Base-by-base conservation (phyloP, 2,888 invertebrate species). In the Eupsilia transversa region DNA sequence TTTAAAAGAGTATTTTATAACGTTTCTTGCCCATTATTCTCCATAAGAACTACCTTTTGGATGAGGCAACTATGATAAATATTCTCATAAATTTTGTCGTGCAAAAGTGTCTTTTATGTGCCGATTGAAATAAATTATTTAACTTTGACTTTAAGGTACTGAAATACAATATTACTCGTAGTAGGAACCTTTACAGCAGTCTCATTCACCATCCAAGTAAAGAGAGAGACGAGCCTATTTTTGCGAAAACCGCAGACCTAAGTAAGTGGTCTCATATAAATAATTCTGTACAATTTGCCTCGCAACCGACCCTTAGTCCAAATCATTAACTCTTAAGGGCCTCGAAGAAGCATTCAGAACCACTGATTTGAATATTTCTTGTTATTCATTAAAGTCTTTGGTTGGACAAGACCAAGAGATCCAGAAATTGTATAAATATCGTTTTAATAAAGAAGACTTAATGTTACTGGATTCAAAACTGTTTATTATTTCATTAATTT, bases 301-400 rank as follows among this genome's bases (percentile, higher is more conserved):
- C 52, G 30, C 72, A 63, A 80, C 52, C 77, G 41, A 69, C 68
- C 81, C 75, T 74, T 52, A 72, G 76, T 77, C 63, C 72, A 59
- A 74, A 77, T 81, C 83, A 85, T 85, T 85, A 81, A 85, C 75
- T 79, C 70, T 69, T 70, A 78, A 81, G 72, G 70, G 71, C 64
- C 72, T 70, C 68, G 46, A 73, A 77, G 79, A 74, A 64, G 49
- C 67, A 70, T 69, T 82, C 66, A 73, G 67, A 72, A 73, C 72
- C 69, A 75, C 72, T 77, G 63, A 85, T 85, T 85, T 85, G 74
- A 85, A 85, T 85, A 83, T 81, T 81, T 72, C 65, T 74, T 83
- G 85, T 80, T 72, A 83, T 78, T 83, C 82, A 85, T 85, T 83
- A 79, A 76, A 79, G 80, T 83, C 70, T 83, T 79, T 54, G 63